Evolutionary conservation across 2,113 vertebrate species (phyloP).

Genomic region (Myocastor coypus): DNA sequence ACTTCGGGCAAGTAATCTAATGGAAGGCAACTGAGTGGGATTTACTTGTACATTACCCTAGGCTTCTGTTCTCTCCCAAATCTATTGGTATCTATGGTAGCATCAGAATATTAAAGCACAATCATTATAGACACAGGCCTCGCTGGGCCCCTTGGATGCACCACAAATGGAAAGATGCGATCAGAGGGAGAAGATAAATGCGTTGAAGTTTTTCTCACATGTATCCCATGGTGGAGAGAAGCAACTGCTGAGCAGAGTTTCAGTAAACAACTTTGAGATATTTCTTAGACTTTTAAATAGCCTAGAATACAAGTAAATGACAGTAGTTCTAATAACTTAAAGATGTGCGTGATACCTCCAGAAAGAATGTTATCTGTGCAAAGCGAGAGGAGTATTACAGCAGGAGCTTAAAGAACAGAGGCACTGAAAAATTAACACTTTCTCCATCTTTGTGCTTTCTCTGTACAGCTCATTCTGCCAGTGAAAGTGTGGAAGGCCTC

Average conservation of each 20-base stretch:
- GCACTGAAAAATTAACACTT: neutral
- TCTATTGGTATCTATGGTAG: slow-evolving; percentile 62
- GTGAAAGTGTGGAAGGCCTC: no score
- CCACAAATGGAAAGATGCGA: slow-evolving; percentile 71
- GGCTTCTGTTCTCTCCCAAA: slow-evolving; percentile 23
- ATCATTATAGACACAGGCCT: slow-evolving; percentile 54
- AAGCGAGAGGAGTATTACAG: neutral
- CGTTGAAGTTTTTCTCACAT: slow-evolving; percentile 50
- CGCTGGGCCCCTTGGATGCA: slow-evolving; percentile 56
- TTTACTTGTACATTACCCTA: slow-evolving; percentile 63
- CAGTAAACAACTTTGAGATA: slow-evolving; percentile 50
- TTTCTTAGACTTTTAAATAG: slow-evolving; percentile 52
- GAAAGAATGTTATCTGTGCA: neutral
- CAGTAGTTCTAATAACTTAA: neutral
- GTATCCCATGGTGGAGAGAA: slow-evolving; percentile 57
- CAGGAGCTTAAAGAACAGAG: neutral
- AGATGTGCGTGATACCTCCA: neutral
- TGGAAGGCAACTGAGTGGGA: slow-evolving; percentile 61
- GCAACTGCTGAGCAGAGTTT: slow-evolving; percentile 58
- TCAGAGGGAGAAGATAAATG: slow-evolving; percentile 63
- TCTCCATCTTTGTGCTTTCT: neutral
- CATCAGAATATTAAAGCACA: slow-evolving; percentile 72
- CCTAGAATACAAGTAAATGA: slow-evolving; percentile 4
- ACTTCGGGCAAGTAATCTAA: slow-evolving; percentile 70
- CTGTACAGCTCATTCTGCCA: neutral